phyloP scores from a whole-genome alignment of 2,888 invertebrate genomes.

The Drosophila dives region DNA sequence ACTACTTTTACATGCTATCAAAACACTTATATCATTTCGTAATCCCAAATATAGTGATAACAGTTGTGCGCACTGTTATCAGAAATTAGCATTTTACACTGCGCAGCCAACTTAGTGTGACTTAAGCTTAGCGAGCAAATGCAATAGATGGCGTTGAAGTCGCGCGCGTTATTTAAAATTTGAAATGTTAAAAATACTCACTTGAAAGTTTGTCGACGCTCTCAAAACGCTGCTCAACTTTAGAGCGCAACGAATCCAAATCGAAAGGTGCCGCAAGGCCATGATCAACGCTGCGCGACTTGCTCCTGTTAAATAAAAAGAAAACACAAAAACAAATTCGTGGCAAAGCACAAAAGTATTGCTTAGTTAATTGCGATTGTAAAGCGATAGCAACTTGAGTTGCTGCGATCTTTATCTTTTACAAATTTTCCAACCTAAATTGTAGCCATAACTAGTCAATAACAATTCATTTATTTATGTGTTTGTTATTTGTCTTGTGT shows the following conservation, averaged over 20 bases:
- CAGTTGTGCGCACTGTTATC: conserved; percentile 24
- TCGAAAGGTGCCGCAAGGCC: conserved; percentile 94
- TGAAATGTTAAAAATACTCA: conserved; percentile 67
- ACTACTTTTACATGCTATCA: neutral
- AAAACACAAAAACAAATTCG: conserved; percentile 28
- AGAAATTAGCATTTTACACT: neutral
- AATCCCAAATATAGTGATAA: neutral
- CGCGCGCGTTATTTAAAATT: conserved; percentile 22
- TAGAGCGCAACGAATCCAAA: conserved; percentile 92
- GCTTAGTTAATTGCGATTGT: conserved; percentile 50
- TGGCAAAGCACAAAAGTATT: conserved; percentile 40
- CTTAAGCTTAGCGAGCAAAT: conserved; percentile 6
- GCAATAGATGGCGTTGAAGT: conserved; percentile 38
- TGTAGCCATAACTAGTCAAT: conserved; percentile 72
- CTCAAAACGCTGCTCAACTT: conserved; percentile 94
- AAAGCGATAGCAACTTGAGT: conserved; percentile 57
- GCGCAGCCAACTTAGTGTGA: conserved; percentile 41
- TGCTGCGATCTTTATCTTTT: conserved; percentile 74
- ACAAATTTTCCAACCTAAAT: conserved; percentile 73
- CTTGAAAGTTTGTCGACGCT: conserved; percentile 89
- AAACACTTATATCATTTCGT: neutral
- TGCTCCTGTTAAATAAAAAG: conserved; percentile 90
- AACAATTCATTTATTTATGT: conserved; percentile 72
- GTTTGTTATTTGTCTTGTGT: conserved; percentile 15
- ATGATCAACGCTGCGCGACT: conserved; percentile 96